These are phyloP conservation scores for Anaspis maculata DNA, from an alignment of 2,888 invertebrate genomes.

Conservation along the genomic window DNA sequence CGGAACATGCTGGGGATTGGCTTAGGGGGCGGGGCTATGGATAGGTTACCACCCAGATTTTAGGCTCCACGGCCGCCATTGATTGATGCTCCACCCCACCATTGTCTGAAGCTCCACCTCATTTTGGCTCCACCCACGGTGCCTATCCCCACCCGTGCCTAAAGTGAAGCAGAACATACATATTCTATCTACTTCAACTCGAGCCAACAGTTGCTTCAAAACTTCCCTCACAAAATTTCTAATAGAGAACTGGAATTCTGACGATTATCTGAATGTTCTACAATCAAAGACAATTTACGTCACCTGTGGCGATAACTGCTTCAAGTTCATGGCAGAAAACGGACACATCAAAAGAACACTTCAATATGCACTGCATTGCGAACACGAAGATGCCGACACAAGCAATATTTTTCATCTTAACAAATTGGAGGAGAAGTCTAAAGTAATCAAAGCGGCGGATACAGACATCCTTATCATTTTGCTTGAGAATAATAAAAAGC, in stretches of 20 bases:
- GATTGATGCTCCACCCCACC: no score
- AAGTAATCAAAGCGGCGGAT: constrained; percentile 22
- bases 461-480: constrained; percentile 25
- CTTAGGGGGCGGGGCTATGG: no score
- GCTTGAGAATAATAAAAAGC: no score
- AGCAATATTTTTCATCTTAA: constrained; percentile 20
- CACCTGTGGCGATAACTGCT: constrained; percentile 18
- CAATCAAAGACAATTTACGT: constrained; percentile 18
- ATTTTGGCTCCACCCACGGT: no score
- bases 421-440: constrained; percentile 17
- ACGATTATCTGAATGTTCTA: constrained; percentile 21
- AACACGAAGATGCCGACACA: constrained; percentile 27
- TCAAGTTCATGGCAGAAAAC: no score
- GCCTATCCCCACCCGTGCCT: no score
- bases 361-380: constrained; percentile 19
- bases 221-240: constrained; percentile 26
- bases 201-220: constrained; percentile 30
- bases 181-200: no score
- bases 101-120: no score
- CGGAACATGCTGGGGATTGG: no score
- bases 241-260: constrained; percentile 22
- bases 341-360: constrained; percentile 14
- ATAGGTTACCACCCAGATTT: no score
- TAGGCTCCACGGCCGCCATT: no score
- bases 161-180: no score